phyloP scores from a whole-genome alignment of 35 echinoderm and acorn worm genomes.

The Hemicentrotus pulcherrimus region DNA sequence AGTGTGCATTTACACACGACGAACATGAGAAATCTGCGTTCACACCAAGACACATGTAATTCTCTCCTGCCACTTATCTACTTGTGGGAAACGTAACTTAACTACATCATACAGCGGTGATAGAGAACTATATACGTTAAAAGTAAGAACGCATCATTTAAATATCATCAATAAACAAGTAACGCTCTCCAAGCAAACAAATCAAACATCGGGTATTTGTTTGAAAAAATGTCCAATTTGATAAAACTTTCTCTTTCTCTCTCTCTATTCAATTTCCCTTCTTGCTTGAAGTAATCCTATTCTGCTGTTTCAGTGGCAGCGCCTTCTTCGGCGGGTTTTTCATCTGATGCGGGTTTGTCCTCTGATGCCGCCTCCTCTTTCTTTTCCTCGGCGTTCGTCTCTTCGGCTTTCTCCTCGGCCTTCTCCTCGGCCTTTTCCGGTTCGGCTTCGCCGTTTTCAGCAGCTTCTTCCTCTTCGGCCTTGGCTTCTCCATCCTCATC shows the following conservation, averaged over 20 bases:
- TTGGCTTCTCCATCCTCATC: conserved; percentile 64
- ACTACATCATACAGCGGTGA: not conserved
- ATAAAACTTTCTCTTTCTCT: conserved; percentile 10
- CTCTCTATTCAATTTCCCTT: not conserved
- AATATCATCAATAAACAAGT: not conserved
- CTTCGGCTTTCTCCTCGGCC: conserved; percentile 51
- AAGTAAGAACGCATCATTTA: not conserved
- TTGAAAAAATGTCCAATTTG: conserved; percentile 20
- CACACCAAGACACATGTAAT: not conserved
- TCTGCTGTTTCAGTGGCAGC: conserved; percentile 47
- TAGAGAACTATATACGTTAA: not conserved
- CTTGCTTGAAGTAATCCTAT: not conserved
- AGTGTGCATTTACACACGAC: not conserved
- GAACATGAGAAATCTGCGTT: not conserved
- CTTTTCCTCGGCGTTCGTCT: conserved; percentile 65
- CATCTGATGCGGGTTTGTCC: conserved; percentile 39
- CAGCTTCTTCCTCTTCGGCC: conserved; percentile 50
- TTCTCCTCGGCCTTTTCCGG: conserved; percentile 56
- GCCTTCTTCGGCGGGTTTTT: conserved; percentile 38
- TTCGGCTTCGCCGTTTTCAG: conserved; percentile 68
- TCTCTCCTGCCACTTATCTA: not conserved
- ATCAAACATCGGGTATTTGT: not conserved
- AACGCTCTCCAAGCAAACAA: not conserved
- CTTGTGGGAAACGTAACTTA: not conserved
- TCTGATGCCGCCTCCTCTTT: conserved; percentile 47